phyloP scores from a whole-genome alignment of 2,888 invertebrate species.

The Resseliella maxima region DNA sequence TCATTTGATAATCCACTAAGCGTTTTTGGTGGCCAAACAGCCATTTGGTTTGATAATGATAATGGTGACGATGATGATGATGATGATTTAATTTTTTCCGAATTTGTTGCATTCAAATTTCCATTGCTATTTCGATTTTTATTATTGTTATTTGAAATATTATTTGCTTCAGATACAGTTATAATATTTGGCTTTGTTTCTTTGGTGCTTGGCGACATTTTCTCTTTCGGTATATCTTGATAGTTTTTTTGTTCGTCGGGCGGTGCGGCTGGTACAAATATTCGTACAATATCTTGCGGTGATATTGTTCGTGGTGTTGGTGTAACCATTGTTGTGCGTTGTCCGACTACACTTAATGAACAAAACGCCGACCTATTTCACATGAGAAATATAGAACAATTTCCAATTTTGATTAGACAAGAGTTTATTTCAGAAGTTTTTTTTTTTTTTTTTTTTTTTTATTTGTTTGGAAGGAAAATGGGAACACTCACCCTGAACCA shows the following conservation, averaged over 20 bases:
- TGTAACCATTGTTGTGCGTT: constrained; percentile 60
- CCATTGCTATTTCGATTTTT: background rate
- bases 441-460: too few species aligned
- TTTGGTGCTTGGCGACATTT: constrained; percentile 14
- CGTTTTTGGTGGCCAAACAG: background rate
- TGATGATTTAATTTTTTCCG: background rate
- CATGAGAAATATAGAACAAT: background rate
- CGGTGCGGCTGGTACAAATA: constrained; percentile 60
- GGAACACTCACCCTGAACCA: constrained; percentile 60
- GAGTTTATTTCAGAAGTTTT: too few species aligned
- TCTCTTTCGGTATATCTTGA: background rate
- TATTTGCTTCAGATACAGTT: constrained; percentile 35
- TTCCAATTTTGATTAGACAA: background rate
- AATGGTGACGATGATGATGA: background rate
- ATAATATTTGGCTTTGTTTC: constrained; percentile 55
- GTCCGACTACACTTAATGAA: constrained; percentile 60
- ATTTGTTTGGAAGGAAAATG: too few species aligned
- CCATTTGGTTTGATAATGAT: background rate
- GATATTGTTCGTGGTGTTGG: constrained; percentile 61
- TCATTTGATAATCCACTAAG: background rate
- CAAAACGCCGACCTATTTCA: constrained; percentile 61
- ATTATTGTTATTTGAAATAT: constrained; percentile 40
- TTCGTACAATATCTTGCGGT: constrained; percentile 61
- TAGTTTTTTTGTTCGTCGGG: constrained; percentile 57
- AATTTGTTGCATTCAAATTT: background rate